These are phyloP conservation scores for Podargus strigoides DNA, from an alignment of 2,797 vertebrate genomes.

Conservation along the genomic window DNA sequence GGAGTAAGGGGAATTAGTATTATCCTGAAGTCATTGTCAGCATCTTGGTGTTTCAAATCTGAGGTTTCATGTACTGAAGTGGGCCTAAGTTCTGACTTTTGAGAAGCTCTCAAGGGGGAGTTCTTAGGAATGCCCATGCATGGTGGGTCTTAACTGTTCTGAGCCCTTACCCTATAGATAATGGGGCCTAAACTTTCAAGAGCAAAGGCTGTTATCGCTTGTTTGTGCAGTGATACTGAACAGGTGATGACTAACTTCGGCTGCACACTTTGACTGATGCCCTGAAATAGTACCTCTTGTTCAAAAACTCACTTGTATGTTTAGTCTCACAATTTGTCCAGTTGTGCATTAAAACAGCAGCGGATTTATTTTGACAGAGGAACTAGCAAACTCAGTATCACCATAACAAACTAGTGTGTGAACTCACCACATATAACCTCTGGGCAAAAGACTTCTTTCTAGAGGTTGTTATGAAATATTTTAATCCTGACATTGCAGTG, in stretches of 20 bases:
- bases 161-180: neutral
- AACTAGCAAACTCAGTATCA: neutral
- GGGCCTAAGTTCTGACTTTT: neutral
- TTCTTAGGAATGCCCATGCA: neutral
- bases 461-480: neutral
- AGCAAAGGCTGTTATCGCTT: neutral
- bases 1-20: neutral
- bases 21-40: neutral
- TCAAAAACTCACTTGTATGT: neutral
- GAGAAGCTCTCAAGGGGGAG: neutral
- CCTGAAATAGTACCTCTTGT: neutral
- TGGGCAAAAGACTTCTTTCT: neutral
- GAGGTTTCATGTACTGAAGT: neutral
- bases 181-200: neutral
- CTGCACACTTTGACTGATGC: neutral
- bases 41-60: neutral
- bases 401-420: neutral
- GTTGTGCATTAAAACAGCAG: neutral
- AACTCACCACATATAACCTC: neutral
- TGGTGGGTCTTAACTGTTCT: neutral
- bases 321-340: neutral
- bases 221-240: neutral
- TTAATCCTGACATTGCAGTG: neutral
- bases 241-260: neutral
- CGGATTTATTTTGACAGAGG: neutral